phyloP scores from a whole-genome alignment of 2,113 vertebrate genomes.

The Calyptommatus sinebrachiatus region DNA sequence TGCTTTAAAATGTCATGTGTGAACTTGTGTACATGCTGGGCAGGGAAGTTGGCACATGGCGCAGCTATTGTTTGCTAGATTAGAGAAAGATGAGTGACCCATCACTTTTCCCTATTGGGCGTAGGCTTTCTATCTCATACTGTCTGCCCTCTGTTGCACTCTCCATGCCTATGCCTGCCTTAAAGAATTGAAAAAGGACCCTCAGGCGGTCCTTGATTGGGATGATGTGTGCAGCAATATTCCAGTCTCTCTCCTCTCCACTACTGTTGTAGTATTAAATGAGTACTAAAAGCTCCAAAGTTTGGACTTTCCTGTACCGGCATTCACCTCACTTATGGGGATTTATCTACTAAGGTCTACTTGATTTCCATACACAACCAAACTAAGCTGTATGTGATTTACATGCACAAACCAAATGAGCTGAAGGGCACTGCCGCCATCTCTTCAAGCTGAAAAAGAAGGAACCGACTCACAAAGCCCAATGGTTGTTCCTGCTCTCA shows the following conservation, averaged over 20 bases:
- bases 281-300: too few species aligned
- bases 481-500: conserved; percentile 23
- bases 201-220: too few species aligned
- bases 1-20: too few species aligned
- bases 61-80: too few species aligned
- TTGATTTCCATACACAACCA: background rate
- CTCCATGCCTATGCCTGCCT: background rate
- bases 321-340: background rate
- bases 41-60: too few species aligned
- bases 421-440: conserved; percentile 21
- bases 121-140: too few species aligned
- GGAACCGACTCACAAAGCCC: background rate
- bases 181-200: background rate
- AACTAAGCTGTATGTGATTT: background rate
- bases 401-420: background rate
- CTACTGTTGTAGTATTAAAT: too few species aligned
- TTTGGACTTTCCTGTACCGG: background rate
- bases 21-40: too few species aligned
- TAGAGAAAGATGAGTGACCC: too few species aligned
- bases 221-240: background rate
- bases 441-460: conserved; percentile 22
- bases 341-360: background rate
- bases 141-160: background rate
- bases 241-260: too few species aligned
- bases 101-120: too few species aligned